A percentile compares a stretch with the other conserved stretches of the same genome.
Evolutionary conservation across 2,113 vertebrate genomes (phyloP).

Genomic region (Panurus biarmicus): DNA sequence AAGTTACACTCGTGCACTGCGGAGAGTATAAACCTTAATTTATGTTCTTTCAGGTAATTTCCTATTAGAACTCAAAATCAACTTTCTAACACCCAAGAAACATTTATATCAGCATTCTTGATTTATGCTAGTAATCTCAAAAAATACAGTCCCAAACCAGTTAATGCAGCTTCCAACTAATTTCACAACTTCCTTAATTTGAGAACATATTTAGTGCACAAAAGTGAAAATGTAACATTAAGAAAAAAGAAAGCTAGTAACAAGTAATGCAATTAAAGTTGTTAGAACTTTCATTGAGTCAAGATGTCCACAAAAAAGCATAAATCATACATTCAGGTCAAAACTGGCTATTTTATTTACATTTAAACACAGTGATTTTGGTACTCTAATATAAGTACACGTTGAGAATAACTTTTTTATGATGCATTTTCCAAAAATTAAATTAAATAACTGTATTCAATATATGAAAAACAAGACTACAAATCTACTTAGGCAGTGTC

Average conservation of each 20-base stretch:
- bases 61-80: not conserved
- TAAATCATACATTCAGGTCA: conserved; percentile 3
- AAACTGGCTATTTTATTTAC: conserved; percentile 10
- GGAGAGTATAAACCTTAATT: not conserved
- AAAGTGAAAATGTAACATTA: not conserved
- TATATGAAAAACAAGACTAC: not conserved
- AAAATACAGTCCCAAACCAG: not conserved
- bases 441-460: not conserved
- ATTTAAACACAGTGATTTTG: not conserved
- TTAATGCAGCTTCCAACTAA: not conserved
- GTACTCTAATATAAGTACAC: not conserved
- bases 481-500: not conserved
- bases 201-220: not conserved
- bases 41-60: not conserved
- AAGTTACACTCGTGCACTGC: not conserved
- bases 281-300: conserved; percentile 4
- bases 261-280: not conserved
- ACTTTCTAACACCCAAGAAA: not conserved
- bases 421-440: not conserved
- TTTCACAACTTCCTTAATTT: not conserved
- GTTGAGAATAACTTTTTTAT: not conserved
- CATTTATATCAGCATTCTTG: not conserved
- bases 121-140: not conserved
- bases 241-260: conserved; percentile 4
- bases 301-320: not conserved